Conservation (phyloP, 2,113 vertebrate genomes). For the Columba livia region DNA sequence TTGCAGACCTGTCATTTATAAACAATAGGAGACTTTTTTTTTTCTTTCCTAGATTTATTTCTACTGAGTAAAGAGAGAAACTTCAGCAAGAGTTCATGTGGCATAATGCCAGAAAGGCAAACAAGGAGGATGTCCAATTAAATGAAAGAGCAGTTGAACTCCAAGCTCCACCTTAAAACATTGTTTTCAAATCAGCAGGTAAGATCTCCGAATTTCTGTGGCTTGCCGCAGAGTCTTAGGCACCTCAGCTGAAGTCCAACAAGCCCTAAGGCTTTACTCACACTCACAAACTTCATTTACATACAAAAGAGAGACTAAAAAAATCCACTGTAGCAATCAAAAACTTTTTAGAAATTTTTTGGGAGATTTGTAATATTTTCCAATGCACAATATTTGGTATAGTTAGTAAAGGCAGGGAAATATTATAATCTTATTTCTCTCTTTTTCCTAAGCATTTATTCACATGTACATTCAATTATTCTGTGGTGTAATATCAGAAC, state of each 20-base stretch:
- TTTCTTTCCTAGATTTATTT: neutral
- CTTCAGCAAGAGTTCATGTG: neutral
- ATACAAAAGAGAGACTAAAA: neutral
- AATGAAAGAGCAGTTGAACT: slow-evolving; percentile 2
- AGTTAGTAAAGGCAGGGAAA: neutral
- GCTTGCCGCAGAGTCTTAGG: neutral
- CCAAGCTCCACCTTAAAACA: neutral
- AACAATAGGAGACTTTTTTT: neutral
- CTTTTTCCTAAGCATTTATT: neutral
- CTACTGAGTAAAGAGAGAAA: neutral
- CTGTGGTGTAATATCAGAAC: neutral
- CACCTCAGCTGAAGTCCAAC: neutral
- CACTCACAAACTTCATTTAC: neutral
- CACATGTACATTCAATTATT: neutral
- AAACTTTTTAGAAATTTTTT: neutral
- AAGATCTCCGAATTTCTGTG: neutral
- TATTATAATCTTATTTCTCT: neutral
- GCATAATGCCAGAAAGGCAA: neutral
- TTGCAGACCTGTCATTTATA: neutral
- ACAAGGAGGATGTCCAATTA: neutral
- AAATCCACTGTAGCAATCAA: neutral
- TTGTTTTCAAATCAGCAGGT: neutral
- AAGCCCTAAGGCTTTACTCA: neutral
- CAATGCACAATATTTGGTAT: neutral
- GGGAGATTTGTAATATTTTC: neutral